phyloP scores from a whole-genome alignment of 2,797 vertebrate species.

The Falco rusticolus region DNA sequence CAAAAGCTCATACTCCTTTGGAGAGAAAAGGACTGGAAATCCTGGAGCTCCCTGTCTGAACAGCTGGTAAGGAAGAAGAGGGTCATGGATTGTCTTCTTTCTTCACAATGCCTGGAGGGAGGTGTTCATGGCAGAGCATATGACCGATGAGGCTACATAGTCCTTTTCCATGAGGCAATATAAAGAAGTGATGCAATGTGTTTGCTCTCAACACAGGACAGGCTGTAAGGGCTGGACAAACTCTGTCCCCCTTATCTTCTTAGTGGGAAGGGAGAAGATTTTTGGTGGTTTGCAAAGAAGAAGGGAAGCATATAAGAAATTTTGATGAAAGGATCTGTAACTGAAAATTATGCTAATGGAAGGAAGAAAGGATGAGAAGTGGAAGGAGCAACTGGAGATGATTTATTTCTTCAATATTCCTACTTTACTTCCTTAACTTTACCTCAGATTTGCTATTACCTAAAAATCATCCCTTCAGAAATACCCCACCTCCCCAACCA shows the following conservation, averaged over 20 bases:
- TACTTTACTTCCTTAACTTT: neutral
- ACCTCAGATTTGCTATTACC: neutral
- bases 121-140: neutral
- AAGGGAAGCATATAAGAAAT: neutral
- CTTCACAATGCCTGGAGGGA: neutral
- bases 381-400: neutral
- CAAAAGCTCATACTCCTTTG: neutral
- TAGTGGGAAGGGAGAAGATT: neutral
- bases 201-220: neutral
- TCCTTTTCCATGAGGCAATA: neutral
- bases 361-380: neutral
- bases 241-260: neutral
- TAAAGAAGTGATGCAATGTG: neutral
- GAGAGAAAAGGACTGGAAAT: neutral
- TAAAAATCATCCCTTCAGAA: slow-evolving; percentile 9
- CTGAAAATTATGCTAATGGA: neutral
- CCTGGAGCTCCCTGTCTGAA: neutral
- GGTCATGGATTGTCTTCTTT: neutral
- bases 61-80: neutral
- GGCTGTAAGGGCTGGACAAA: neutral
- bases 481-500: neutral
- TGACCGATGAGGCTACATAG: rapidly evolving
- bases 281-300: neutral
- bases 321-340: neutral
- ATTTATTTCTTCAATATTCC: slow-evolving; percentile 8